Evolutionary conservation across 2,888 invertebrate species (phyloP), one percentile per base, ranked within the genome.

Genomic region (Glaucopsyche alexis): DNA sequence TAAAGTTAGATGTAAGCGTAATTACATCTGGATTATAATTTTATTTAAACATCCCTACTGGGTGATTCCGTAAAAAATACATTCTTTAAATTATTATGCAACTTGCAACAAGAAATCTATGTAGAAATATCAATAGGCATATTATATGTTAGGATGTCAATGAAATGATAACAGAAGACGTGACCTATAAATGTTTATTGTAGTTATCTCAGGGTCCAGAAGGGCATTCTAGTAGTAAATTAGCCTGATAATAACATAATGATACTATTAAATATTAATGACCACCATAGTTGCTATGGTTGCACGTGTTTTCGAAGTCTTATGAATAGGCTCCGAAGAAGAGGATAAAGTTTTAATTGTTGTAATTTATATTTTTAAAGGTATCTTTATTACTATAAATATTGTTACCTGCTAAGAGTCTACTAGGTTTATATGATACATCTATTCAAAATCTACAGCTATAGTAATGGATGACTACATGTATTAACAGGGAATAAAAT

Each of bases 91-190:
- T 47, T 71, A 71, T 29, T 52, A 71, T 14, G 42, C 8, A 70
- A 49, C 19, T 52, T 14, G 42, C 8, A 70, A 49, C 19, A 9
- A 42, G 9, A 29, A 29, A 42, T 60, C 14, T 55, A 60, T 14
- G 40, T 29, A 14, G 60, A 14, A 45, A 6, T 47, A 71, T 64
- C 47, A 74, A 29, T 72, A 72, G 72, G 69, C 69, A 72, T 74
- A 74, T 49, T 74, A 74, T 49, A 60, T 72, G 67, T 72, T 72
- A 72, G 60, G 77, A 76, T 86, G 85, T 86, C 85, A 88, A 83
- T 83, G 84, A 78, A 77, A 76, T 73, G 83, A 87, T 88, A 87
- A 86, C 76, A 82, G 79, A 76, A 78, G 76, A 78, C 78, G 77
- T 87, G 85, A 86, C 86, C 86, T 76, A 80, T 76, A 40, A 14